Conservation (phyloP, 2,113 vertebrate species). For the Monarcha castaneiventris region DNA sequence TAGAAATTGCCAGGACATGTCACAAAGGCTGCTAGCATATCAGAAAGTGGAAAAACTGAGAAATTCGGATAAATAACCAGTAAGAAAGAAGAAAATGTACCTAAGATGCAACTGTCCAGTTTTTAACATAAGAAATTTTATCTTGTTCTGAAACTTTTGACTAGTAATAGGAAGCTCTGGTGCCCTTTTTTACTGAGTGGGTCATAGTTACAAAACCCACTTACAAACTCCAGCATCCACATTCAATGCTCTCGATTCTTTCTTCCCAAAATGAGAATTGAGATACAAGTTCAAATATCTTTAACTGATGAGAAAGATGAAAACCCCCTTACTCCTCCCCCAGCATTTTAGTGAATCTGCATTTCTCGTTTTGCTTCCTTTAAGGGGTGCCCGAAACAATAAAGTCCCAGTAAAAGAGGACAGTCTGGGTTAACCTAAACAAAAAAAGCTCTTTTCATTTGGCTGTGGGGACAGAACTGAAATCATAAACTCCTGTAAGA, state of each 20-base stretch:
- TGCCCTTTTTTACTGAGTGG: neutral
- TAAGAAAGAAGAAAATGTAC: neutral
- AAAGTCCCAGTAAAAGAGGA: neutral
- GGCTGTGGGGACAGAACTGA: neutral
- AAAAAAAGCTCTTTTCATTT: neutral
- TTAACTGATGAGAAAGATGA: neutral
- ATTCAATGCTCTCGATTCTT: neutral
- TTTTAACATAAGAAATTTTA: neutral
- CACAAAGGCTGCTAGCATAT: neutral
- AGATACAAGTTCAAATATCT: neutral
- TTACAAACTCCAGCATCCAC: neutral
- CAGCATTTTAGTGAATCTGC: neutral
- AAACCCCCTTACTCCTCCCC: neutral
- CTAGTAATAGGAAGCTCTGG: neutral
- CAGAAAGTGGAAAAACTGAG: neutral
- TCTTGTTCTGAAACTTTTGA: neutral
- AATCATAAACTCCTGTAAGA: neutral
- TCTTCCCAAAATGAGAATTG: neutral
- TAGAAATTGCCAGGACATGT: neutral
- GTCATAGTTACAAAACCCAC: neutral
- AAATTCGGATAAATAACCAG: neutral
- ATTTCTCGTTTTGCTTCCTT: neutral
- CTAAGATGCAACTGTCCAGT: neutral
- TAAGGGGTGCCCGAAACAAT: neutral
- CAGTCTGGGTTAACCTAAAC: neutral